Evolutionary conservation across 2,888 invertebrate genomes (phyloP).

Genomic region (Pyrrhia umbra): DNA sequence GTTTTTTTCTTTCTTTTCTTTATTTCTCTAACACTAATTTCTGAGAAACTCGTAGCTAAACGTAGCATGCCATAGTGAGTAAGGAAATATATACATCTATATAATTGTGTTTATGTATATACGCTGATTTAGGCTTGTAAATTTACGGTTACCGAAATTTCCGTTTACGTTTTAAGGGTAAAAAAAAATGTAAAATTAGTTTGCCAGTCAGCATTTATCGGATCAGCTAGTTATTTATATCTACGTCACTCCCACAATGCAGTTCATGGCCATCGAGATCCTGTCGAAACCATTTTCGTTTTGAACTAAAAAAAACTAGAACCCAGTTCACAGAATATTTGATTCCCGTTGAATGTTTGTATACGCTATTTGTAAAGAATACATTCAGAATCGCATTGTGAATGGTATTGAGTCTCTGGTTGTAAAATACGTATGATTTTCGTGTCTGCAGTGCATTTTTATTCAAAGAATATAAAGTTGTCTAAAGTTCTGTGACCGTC

Average conservation of each 20-base stretch:
- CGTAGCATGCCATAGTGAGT: too few relatives aligned
- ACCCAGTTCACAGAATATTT: background rate
- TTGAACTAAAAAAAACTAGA: slow-evolving; percentile 18
- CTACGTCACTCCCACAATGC: background rate
- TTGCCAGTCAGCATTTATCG: too few relatives aligned
- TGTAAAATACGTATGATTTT: background rate
- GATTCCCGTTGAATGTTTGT: background rate
- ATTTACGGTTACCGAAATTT: too few relatives aligned
- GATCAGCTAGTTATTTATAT: background rate
- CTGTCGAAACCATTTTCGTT: slow-evolving; percentile 2
- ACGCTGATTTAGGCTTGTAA: too few relatives aligned
- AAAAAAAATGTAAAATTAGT: background rate
- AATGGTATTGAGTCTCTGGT: background rate
- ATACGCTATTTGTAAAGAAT: background rate
- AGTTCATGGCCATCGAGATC: slow-evolving; percentile 1
- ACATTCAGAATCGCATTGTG: background rate
- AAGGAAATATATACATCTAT: too few relatives aligned
- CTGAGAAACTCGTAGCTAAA: too few relatives aligned
- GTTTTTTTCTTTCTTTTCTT: background rate
- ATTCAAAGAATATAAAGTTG: too few relatives aligned
- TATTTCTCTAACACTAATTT: too few relatives aligned
- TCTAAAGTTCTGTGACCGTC: background rate
- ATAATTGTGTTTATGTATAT: too few relatives aligned
- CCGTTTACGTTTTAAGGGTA: background rate
- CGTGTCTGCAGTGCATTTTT: too few relatives aligned